phyloP scores from a whole-genome alignment of 1,140 invertebrate species.

The Hyles euphorbiae region DNA sequence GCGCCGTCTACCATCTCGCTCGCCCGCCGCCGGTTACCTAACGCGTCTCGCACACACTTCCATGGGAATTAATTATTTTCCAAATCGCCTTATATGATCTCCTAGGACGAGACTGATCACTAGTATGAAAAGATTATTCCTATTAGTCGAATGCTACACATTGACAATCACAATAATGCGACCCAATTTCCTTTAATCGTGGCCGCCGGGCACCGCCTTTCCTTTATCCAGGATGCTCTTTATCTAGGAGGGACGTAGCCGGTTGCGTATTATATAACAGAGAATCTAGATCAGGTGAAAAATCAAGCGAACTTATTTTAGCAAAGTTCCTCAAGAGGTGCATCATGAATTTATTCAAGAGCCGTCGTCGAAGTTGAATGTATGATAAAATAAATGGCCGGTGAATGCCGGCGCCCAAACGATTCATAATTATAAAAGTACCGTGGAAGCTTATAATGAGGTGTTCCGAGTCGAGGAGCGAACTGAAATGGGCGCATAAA shows the following conservation, averaged over 20 bases:
- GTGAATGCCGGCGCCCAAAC: slow-evolving; percentile 25
- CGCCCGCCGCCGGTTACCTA: slow-evolving; percentile 51
- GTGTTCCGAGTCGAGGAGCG: slow-evolving; percentile 25
- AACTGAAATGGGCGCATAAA: slow-evolving; percentile 36
- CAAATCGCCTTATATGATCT: slow-evolving; percentile 39
- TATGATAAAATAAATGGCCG: slow-evolving; percentile 30
- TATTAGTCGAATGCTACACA: too few relatives aligned
- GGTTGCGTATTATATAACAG: not conserved
- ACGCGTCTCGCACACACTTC: slow-evolving; percentile 52
- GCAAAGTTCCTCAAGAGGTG: too few relatives aligned
- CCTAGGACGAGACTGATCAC: slow-evolving; percentile 27
- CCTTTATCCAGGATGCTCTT: too few relatives aligned
- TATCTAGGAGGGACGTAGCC: too few relatives aligned
- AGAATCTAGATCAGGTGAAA: not conserved
- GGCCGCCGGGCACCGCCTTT: too few relatives aligned
- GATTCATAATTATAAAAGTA: slow-evolving; percentile 36
- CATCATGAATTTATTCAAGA: too few relatives aligned
- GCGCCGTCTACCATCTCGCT: slow-evolving; percentile 57
- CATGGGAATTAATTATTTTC: slow-evolving; percentile 61
- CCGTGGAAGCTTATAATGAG: slow-evolving; percentile 44
- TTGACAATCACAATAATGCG: too few relatives aligned
- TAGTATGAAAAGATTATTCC: too few relatives aligned
- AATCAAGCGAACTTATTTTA: too few relatives aligned
- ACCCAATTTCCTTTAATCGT: too few relatives aligned
- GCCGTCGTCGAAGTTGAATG: not conserved